Evolutionary conservation across 92 coral and sea anemone species (phyloP), one percentile per base, ranked within the genome.

Genomic region (Umimayanthus kanabou): DNA sequence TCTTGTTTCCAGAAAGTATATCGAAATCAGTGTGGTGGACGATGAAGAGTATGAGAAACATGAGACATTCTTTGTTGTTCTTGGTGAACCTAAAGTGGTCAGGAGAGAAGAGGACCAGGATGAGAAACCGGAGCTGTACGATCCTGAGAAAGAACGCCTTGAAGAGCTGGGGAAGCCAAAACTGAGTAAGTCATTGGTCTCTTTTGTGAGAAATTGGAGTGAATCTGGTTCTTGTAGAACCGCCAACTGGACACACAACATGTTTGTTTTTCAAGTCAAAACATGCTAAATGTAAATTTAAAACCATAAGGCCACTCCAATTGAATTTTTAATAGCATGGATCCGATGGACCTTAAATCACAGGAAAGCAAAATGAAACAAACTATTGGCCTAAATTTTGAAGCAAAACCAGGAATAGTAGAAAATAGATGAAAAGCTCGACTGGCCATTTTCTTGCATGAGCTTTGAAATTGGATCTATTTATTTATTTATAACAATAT

Each of bases 1-100:
- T 23, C 57, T 40, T 75, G 8, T 42, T 80, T 90, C 57, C 84
- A 96, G 99, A 87, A 96, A 96, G 79, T 65, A 85, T 77, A 96
- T 96, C 49, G 95, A 92, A 83, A 88, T 96, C 88, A 91, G 91
- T 42, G 92, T 96, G 69, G 90, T 96, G 78, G 99, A 96, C 86
- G 99, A 96, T 83, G 99, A 96, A 85, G 99, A 96, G 66, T 96
- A 96, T 61, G 99, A 96, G 85, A 96, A 96, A 92, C 90, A 91
- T 10, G 98, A 96, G 85, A 93, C 79, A 50, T 95, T 96, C 80
- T 94, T 84, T 87, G 95, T 96, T 67, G 88, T 88, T 57, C 94
- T 96, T 86, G 99, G 98, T 42, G 95, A 95, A 71, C 99, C 99
- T 70, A 90, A 93, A 81, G 92, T 93, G 22, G 92, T 96, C n/a